Base-by-base conservation (phyloP, 2,113 vertebrate species). In the Machaerirhynchus nigripectus region DNA sequence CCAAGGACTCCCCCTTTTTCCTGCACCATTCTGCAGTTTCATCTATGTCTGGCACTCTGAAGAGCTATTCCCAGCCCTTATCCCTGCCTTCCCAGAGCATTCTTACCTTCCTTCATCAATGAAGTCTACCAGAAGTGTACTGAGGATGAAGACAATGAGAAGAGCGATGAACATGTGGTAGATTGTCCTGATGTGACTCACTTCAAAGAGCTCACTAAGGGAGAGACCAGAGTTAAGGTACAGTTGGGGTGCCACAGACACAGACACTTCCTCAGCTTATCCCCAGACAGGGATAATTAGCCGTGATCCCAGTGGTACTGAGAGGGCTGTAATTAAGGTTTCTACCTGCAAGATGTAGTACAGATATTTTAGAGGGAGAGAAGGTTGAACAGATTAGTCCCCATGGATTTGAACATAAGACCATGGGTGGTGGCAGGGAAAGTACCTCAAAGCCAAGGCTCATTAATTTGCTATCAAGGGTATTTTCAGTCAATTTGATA, bases 101-200 rank as follows among this genome's bases (percentile, higher is more conserved):
- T 61, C 98, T 98, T 97, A 99, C 99, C 99, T 99, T 97, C 99
- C 99, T 97, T 99, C 98, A 96, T 99, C 99, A 81, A 99, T 98
- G 97, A 98, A 99, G 97, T 99, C 99, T 49, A 99, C 98, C 35
- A 98, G 98, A 55, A 99, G 95, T 0, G 99, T 99, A 93, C 99
- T 99, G 97, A 99, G 98, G 97, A 99, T 99, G 84, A 99, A 99
- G 95, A 99, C 97, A 56, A 99, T 98, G 96, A 99, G 99, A 42
- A 99, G 97, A 17, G 99, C 99, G 31, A 99, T 99, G 96, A 99
- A 99, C 99, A 99, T 99, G 98, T 99, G 99, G 96, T 99, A 99
- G 95, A 99, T 99, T 1, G 99, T 99, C 95, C 98, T 98, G 97
- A 99, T 99, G 97, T 99, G 99, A 97, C 99, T 99, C 97, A 99